Percentiles rank a stretch among this genome's conserved stretches.
Conservation (phyloP, 2,888 invertebrate genomes). For the Cacoxenus indagator region DNA sequence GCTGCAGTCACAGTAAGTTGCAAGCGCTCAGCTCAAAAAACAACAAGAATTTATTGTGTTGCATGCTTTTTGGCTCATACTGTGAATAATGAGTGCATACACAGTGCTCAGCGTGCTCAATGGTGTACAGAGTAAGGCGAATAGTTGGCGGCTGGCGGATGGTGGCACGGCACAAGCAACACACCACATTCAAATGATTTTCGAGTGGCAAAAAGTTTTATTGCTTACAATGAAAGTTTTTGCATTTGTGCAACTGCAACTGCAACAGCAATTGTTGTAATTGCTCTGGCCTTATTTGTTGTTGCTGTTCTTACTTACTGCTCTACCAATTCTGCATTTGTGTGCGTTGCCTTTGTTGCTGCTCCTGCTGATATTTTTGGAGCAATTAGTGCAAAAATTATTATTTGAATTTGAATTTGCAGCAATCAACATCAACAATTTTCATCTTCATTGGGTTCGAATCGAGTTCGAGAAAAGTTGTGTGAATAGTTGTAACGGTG, state of each 20-base stretch:
- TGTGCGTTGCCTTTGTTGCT: not conserved
- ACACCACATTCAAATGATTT: not conserved
- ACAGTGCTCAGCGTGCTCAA: no score
- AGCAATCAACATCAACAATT: conserved; percentile 49
- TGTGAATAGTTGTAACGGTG: not conserved
- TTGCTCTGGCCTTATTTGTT: conserved; percentile 23
- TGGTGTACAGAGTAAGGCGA: not conserved
- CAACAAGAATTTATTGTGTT: not conserved
- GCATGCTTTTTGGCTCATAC: not conserved
- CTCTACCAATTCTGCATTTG: no score
- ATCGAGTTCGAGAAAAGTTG: not conserved
- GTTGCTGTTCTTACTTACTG: conserved; percentile 8
- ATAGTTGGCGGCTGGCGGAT: not conserved
- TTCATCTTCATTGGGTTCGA: not conserved
- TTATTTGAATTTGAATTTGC: conserved; percentile 62
- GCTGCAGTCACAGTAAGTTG: no score
- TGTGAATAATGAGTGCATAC: not conserved
- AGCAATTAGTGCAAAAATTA: conserved; percentile 59
- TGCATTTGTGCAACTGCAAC: not conserved
- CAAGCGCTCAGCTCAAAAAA: no score
- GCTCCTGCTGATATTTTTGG: conserved; percentile 10
- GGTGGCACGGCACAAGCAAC: not conserved
- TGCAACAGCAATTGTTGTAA: conserved; percentile 48
- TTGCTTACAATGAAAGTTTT: not conserved
- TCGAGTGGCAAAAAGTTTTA: not conserved